Conservation (phyloP, 1,140 invertebrate genomes). For the Chironomus tepperi region DNA sequence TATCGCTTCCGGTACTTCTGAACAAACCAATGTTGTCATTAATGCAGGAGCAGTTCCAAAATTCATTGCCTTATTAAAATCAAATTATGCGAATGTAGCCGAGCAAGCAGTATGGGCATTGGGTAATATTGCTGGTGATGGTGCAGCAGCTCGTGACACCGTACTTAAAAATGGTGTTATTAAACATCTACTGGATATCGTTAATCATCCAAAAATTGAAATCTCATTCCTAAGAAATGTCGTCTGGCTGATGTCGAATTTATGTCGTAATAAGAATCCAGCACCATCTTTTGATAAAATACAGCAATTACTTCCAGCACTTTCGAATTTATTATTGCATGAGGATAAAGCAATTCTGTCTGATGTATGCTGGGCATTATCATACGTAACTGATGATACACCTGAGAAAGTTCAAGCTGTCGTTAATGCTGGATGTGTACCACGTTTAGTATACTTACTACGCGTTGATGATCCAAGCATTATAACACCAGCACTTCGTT, state of each 20-base stretch:
- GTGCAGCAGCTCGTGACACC: constrained; percentile 62
- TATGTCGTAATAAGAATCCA: constrained; percentile 88
- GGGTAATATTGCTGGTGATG: constrained; percentile 94
- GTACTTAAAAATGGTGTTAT: constrained; percentile 59
- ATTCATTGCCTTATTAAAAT: constrained; percentile 68
- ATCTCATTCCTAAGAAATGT: constrained; percentile 48
- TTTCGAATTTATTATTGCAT: constrained; percentile 67
- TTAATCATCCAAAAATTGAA: constrained; percentile 45
- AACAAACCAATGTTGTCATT: constrained; percentile 82
- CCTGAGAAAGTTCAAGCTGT: constrained; percentile 89
- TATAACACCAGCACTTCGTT: constrained; percentile 81
- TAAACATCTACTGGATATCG: constrained; percentile 54
- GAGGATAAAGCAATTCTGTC: constrained; percentile 69
- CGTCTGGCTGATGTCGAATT: constrained; percentile 87
- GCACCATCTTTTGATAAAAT: constrained; percentile 68
- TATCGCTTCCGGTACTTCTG: constrained; percentile 89
- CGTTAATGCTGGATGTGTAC: constrained; percentile 61
- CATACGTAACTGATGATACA: constrained; percentile 89
- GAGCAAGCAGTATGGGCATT: constrained; percentile 98
- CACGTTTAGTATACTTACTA: constrained; percentile 66
- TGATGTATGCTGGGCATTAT: constrained; percentile 94
- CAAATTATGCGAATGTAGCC: constrained; percentile 64
- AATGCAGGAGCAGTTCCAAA: constrained; percentile 78
- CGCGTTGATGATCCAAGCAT: constrained; percentile 60
- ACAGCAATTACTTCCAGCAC: constrained; percentile 67